Evolutionary conservation across 2,113 vertebrate species (phyloP), one percentile per base, ranked within the genome.

Genomic region (Erinaceus europaeus): DNA sequence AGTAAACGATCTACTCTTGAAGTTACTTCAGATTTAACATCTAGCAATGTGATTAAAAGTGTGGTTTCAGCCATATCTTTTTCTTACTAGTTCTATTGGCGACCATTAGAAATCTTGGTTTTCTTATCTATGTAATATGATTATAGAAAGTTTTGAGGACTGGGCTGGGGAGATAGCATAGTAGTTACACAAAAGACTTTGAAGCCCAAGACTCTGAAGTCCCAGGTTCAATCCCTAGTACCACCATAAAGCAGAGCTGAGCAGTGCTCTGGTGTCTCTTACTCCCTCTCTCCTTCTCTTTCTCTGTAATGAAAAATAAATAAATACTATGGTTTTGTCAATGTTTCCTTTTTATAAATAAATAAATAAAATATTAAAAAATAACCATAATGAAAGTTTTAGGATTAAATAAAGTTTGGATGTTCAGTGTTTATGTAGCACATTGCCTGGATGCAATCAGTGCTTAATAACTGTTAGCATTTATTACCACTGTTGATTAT

Each of bases 371-470:
- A 62, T 55, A 69, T 32, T 62, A 62, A 10, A 74, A 74, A 17
- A 8, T 72, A 48, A n/a, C n/a, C 14, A 84, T 76, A 15, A 73
- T 86, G 42, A 88, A 64, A 84, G 10, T 82, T 86, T 91, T 91
- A 68, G 38, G 21, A 32, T 72, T 91, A 76, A 84, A 50, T 80
- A 38, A 81, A 25, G 64, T 64, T 34, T 77, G 23, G 20, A 71
- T 57, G 27, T 69, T 9, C 5, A 42, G 21, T 71, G 46, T 36
- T 79, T 73, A n/a, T n/a, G n/a, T n/a, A 86, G 40, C n/a, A 53
- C 2, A 38, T 34, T 81, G 9, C n/a, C 52, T 78, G 25, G 25
- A 50, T 40, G 18, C 50, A 67, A 15, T 90, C 77, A 42, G 1
- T 81, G 18, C 38, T 77, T 82, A 57, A 68, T 85, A 84, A 71